Evolutionary conservation across 1,140 invertebrate genomes (phyloP).

Genomic region (Drosophila parabipectinata): DNA sequence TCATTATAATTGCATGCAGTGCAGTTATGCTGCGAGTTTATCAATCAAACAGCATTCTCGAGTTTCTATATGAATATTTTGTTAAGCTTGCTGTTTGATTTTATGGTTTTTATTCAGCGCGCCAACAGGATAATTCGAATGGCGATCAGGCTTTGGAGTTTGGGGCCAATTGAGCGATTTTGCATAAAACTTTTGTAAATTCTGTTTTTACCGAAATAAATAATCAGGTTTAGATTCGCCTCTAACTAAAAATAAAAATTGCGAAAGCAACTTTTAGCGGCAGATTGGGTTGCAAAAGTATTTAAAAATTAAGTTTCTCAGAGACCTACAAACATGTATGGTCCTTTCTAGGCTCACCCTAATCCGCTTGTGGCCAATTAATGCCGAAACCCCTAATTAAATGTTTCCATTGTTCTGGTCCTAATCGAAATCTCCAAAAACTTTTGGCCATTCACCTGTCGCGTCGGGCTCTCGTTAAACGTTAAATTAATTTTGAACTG

Average conservation of each 20-base stretch:
- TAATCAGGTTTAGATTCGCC: neutral
- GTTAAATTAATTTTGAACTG: slow-evolving; percentile 61
- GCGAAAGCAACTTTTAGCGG: no score
- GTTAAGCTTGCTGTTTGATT: slow-evolving; percentile 55
- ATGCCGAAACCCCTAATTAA: slow-evolving; percentile 50
- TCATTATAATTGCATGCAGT: slow-evolving; percentile 54
- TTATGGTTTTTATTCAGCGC: slow-evolving; percentile 52
- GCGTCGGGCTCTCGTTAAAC: slow-evolving; percentile 29
- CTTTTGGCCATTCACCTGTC: slow-evolving; percentile 26
- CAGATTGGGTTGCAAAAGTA: neutral
- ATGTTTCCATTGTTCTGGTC: slow-evolving; percentile 45
- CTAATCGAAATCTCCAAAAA: slow-evolving; percentile 32
- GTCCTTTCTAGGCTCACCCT: slow-evolving; percentile 5
- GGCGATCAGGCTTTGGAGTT: neutral
- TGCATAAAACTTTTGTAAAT: neutral
- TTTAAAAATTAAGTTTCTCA: neutral
- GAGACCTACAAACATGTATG: neutral
- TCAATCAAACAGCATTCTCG: slow-evolving; percentile 62
- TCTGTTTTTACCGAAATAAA: neutral
- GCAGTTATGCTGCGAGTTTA: slow-evolving; percentile 27
- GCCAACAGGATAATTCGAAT: slow-evolving; percentile 2
- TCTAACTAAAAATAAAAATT: no score
- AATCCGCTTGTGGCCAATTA: slow-evolving; percentile 56
- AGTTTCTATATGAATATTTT: slow-evolving; percentile 54
- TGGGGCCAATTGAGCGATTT: neutral